These are phyloP conservation scores for Dendrophyllia cribrosa DNA, from an alignment of 64 coral and sea anemone species.

Conservation along the genomic window DNA sequence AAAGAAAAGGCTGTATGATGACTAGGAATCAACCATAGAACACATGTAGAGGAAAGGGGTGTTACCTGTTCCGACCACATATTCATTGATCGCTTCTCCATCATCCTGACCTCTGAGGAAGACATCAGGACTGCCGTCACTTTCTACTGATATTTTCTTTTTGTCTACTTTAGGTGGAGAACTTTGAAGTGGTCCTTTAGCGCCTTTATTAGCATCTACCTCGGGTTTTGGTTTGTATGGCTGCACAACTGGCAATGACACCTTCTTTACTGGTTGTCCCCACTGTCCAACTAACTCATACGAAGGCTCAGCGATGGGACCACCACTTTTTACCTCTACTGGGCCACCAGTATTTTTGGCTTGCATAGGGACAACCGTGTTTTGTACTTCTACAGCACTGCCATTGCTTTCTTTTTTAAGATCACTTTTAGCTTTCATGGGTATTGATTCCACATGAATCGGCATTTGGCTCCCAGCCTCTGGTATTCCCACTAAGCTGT, in stretches of 20 bases:
- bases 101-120: background rate
- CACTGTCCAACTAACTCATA: conserved; percentile 8
- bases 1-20: background rate
- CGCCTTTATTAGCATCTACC: background rate
- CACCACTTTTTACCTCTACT: background rate
- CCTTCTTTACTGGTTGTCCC: background rate
- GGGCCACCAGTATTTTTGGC: background rate
- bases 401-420: background rate
- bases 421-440: background rate
- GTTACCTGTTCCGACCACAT: background rate
- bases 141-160: background rate
- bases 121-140: background rate
- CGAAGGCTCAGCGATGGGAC: background rate
- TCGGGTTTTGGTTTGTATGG: background rate
- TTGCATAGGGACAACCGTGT: background rate
- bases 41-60: background rate
- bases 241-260: background rate
- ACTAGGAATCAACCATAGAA: background rate
- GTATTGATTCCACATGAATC: background rate
- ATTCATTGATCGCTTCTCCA: background rate
- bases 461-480: background rate
- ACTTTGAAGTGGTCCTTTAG: background rate
- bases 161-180: background rate
- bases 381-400: background rate
- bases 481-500: conserved; percentile 25